Evolutionary conservation across 2,113 vertebrate species (phyloP).

Genomic region (Toxotes chatareus): DNA sequence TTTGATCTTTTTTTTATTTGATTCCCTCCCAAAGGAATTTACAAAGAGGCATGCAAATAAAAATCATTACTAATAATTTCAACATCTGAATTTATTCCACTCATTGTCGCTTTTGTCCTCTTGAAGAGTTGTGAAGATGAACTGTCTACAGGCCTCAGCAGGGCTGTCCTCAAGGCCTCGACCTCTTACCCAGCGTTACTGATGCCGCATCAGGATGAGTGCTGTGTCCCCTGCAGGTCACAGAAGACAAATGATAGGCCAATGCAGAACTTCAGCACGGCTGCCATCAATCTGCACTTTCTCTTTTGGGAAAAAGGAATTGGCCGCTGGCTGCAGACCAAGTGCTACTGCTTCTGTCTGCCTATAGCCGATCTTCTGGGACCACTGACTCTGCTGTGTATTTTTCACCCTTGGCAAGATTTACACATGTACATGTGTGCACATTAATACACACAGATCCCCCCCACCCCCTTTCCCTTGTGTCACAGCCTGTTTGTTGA

Average conservation of each 20-base stretch:
- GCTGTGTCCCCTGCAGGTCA: slow-evolving; percentile 38
- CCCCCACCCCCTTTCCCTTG: slow-evolving; percentile 2
- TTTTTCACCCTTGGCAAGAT: slow-evolving; percentile 18
- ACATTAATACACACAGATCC: slow-evolving; percentile 29
- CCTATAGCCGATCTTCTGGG: slow-evolving; percentile 30
- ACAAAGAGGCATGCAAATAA: background rate
- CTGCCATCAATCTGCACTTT: slow-evolving; percentile 55
- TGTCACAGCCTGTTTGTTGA: slow-evolving; percentile 73
- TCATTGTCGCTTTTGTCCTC: slow-evolving; percentile 1
- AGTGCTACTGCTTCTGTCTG: slow-evolving; percentile 36
- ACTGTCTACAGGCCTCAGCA: slow-evolving; percentile 1
- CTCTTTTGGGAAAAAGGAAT: slow-evolving; percentile 34
- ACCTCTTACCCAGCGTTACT: slow-evolving; percentile 48
- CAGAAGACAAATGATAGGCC: slow-evolving; percentile 48
- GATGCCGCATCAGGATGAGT: slow-evolving; percentile 32
- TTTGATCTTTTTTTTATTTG: background rate
- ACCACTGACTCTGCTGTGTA: slow-evolving; percentile 24
- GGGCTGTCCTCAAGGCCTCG: slow-evolving; percentile 33
- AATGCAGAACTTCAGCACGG: slow-evolving; percentile 22
- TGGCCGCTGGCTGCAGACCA: slow-evolving; percentile 23
- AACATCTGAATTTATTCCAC: slow-evolving; percentile 23
- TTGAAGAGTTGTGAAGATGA: slow-evolving; percentile 27
- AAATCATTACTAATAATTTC: background rate
- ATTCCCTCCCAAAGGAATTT: background rate
- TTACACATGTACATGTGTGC: slow-evolving; percentile 20